Percentiles rank a stretch among this genome's conserved stretches.
phyloP scores from a whole-genome alignment of 2,888 invertebrate species.

The Argynnis bischoffii region DNA sequence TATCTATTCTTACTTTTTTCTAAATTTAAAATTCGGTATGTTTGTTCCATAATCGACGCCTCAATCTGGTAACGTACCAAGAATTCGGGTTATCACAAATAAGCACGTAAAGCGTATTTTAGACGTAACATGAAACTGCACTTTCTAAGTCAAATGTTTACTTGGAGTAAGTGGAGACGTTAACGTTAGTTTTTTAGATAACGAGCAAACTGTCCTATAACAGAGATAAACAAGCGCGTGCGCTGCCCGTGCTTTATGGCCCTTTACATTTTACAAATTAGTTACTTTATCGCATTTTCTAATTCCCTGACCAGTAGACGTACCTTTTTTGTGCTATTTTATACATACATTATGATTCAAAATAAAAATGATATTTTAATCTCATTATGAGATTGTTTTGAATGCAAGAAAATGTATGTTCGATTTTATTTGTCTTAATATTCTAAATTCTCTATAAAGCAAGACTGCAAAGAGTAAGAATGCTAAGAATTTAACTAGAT shows the following conservation, averaged over 20 bases:
- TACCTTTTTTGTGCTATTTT: slow-evolving; percentile 36
- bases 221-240: slow-evolving; percentile 63
- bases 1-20: slow-evolving; percentile 3
- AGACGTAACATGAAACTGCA: slow-evolving; percentile 78
- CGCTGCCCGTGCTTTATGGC: slow-evolving; percentile 52
- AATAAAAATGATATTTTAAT: neutral
- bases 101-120: slow-evolving; percentile 69
- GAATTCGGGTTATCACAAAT: slow-evolving; percentile 68
- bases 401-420: slow-evolving; percentile 1
- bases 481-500: slow-evolving; percentile 30
- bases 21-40: slow-evolving; percentile 40
- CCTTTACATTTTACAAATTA: slow-evolving; percentile 68
- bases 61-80: slow-evolving; percentile 57
- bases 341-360: neutral
- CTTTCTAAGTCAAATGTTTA: slow-evolving; percentile 81
- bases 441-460: slow-evolving; percentile 14
- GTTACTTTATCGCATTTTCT: slow-evolving; percentile 59
- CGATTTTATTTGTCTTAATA: neutral
- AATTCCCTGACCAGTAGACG: slow-evolving; percentile 48
- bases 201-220: slow-evolving; percentile 70
- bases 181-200: slow-evolving; percentile 69
- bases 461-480: slow-evolving; percentile 17
- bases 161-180: slow-evolving; percentile 69
- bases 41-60: slow-evolving; percentile 57
- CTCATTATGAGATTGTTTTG: slow-evolving; percentile 1